Evolutionary conservation across 2,797 vertebrate species (phyloP).

Genomic region (Enteromius treurensis): DNA sequence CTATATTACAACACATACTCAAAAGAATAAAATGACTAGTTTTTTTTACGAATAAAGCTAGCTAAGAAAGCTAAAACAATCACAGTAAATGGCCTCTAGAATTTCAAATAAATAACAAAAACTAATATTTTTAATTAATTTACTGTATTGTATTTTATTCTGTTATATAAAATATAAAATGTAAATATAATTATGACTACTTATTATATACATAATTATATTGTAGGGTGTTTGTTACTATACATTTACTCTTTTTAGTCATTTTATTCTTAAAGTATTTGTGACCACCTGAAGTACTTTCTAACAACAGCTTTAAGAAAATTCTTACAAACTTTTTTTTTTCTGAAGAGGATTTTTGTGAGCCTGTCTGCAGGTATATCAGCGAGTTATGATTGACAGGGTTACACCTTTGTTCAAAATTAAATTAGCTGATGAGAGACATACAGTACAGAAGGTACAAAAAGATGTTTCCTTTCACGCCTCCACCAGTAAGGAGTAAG

Average conservation of each 20-base stretch:
- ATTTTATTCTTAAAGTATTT: background rate
- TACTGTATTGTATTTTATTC: background rate
- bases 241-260: too few species aligned
- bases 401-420: background rate
- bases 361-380: background rate
- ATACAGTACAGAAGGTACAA: background rate
- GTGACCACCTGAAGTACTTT: background rate
- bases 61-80: background rate
- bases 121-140: background rate
- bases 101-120: background rate
- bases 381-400: conserved; percentile 1
- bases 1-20: too few species aligned
- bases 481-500: background rate
- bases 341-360: background rate
- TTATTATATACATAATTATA: background rate
- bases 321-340: background rate
- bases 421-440: background rate
- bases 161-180: background rate
- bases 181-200: background rate
- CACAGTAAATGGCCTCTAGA: background rate
- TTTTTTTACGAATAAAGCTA: background rate
- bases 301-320: background rate
- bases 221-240: background rate
- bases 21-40: background rate
- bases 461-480: background rate